These are phyloP conservation scores for Nesogale talazaci DNA, from an alignment of 2,113 vertebrate species.

Conservation along the genomic window DNA sequence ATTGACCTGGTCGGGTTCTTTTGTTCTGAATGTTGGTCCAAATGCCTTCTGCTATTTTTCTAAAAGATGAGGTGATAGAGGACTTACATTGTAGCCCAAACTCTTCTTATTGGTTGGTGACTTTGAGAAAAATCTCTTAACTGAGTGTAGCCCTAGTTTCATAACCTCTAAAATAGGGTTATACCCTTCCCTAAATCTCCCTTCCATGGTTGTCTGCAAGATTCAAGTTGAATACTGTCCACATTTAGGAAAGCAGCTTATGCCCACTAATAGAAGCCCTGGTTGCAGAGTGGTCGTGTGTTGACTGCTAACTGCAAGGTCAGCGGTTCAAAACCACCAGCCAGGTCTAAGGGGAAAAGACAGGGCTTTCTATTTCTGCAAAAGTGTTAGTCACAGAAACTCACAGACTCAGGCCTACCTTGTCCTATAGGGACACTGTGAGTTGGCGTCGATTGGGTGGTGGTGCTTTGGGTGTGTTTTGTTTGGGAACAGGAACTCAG, in stretches of 20 bases:
- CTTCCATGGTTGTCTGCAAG: neutral
- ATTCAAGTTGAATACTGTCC: neutral
- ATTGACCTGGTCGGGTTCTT: neutral
- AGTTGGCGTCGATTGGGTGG: too few relatives aligned
- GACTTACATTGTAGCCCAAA: neutral
- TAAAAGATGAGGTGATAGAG: neutral
- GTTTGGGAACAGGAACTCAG: too few relatives aligned
- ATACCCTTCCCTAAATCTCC: neutral
- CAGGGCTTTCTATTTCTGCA: too few relatives aligned
- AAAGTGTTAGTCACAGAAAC: too few relatives aligned
- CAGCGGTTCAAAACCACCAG: too few relatives aligned
- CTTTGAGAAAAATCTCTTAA: conserved; percentile 6
- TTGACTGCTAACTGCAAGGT: too few relatives aligned
- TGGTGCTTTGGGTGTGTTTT: too few relatives aligned
- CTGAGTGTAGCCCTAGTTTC: neutral
- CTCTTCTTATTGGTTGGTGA: neutral
- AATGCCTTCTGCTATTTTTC: neutral
- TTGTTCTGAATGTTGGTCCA: neutral
- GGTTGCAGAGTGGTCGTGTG: too few relatives aligned
- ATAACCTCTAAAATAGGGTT: conserved; percentile 33
- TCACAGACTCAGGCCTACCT: too few relatives aligned
- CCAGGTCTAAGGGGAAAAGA: too few relatives aligned
- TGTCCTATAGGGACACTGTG: too few relatives aligned
- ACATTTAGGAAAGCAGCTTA: neutral
- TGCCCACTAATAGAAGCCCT: neutral